Evolutionary conservation across 1,140 invertebrate species (phyloP), one percentile per base, ranked within the genome.

Genomic region (Conus ventricosus): DNA sequence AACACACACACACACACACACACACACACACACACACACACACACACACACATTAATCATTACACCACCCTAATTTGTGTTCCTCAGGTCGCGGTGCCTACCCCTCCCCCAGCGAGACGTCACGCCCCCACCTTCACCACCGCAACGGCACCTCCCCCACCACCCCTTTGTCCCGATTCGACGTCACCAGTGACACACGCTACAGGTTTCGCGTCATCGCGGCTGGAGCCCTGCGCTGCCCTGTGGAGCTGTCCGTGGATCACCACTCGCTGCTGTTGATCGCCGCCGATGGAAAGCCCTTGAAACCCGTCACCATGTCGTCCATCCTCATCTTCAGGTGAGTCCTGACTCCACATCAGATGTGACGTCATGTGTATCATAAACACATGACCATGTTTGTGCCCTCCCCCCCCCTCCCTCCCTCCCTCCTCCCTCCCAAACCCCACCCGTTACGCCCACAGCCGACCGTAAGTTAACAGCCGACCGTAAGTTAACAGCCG

Each of bases 321-420:
- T 54, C 88, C 76, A 81, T 82, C 98, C 82, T 98, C 97, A 0
- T 96, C 98, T 20, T 63, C 67, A 85, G 25, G 54, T 71, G 88
- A n/a, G 83, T 39, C 39, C 39, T 39, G 39, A 39, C 39, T 39
- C 39, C 39, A 39, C 39, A 76, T 39, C 39, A 80, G n/a, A 67
- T 51, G 1, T 23, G 20, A 67, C 60, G 60, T 67, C 1, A 2
- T 13, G 98, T 98, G 89, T 71, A 85, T 51, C 87, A 91, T 57
- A 87, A 15, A 67, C 60, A 67, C 11, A 39, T 39, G 39, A 39
- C 39, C 39, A 39, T 39, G 39, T 39, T 39, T 39, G 0, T 39
- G 0, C 39, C 39, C 39, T 3, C 39, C 39, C 39, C 39, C 39
- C 39, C 39, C 39, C 39, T 39, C 39, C 39, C 39, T 1, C 39